Base-by-base conservation (phyloP, 2,797 vertebrate genomes). In the Notamacropus eugenii region DNA sequence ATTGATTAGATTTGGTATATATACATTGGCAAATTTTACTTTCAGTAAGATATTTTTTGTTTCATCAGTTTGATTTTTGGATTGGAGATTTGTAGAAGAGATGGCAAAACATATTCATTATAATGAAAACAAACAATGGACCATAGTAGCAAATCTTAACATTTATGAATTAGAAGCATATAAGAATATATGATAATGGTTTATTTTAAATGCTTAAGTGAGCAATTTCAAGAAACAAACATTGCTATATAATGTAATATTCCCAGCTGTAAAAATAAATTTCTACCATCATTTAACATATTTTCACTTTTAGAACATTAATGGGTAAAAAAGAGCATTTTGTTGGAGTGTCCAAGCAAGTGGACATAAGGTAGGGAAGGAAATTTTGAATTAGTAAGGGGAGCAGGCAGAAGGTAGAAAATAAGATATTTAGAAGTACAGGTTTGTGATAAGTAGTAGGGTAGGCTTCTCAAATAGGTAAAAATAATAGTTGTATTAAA, bases 201-300 rank as follows among this genome's bases (percentile, higher is more conserved):
- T 98, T 98, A 97, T 97, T 82, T 95, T 98, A 98, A 98, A 97
- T 96, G 96, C 95, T 95, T 94, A 97, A 97, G 95, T 92, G 91
- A 95, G 91, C 92, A 96, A 96, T 98, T 98, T 97, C 96, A 94
- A 97, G 97, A 98, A 98, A 95, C 92, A 95, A 94, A 92, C 93
- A 96, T 91, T 29, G 29, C 95, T 94, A 1, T 90, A 91, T 92
- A 34, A 34, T 54, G 67, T 55, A 57, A 74, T 91, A 40, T 96
- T 97, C 93, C 95, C 97, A 97, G 52, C 90, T 95, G 95, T 95
- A 95, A 96, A 96, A 93, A 31, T 27, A 29, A 91, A 92, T 59
- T 74, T 92, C 91, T 96, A 90, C 92, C 92, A 94, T 96, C 94
- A 93, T 94, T 97, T 96, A 97, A 93, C 94, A 93, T 93, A 82